Percentiles rank a stretch among this genome's conserved stretches.
phyloP scores from a whole-genome alignment of 2,113 vertebrate species.

The Crocuta crocuta region DNA sequence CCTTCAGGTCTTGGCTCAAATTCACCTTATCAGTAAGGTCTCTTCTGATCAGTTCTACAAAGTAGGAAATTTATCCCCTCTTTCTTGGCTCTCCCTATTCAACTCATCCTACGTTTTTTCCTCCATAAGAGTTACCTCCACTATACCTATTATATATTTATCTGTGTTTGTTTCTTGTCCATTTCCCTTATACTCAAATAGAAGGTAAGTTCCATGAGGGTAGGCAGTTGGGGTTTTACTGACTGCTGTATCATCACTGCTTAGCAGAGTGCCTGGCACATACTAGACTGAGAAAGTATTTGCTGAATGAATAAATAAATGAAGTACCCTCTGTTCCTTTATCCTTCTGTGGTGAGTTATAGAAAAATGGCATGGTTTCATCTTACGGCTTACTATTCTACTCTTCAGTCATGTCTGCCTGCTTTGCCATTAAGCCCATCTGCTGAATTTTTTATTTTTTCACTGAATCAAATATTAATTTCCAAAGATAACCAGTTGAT shows the following conservation, averaged over 20 bases:
- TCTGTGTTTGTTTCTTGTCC: neutral
- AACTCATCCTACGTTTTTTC: neutral
- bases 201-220: neutral
- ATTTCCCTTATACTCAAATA: neutral
- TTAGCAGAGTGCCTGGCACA: neutral
- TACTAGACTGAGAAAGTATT: neutral
- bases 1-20: neutral
- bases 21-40: neutral
- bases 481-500: neutral
- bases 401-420: neutral
- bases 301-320: neutral
- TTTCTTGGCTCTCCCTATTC: neutral
- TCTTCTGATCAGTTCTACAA: neutral
- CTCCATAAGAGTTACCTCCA: neutral
- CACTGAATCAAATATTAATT: slow-evolving; percentile 50
- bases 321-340: neutral
- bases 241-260: neutral
- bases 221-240: neutral
- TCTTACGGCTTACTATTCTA: neutral
- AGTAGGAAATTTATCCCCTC: neutral
- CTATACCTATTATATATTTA: neutral
- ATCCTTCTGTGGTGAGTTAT: neutral
- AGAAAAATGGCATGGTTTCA: slow-evolving; percentile 24
- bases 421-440: neutral
- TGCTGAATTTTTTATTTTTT: neutral